Conservation (phyloP, 2,888 invertebrate species). For the Limnephilus marmoratus region DNA sequence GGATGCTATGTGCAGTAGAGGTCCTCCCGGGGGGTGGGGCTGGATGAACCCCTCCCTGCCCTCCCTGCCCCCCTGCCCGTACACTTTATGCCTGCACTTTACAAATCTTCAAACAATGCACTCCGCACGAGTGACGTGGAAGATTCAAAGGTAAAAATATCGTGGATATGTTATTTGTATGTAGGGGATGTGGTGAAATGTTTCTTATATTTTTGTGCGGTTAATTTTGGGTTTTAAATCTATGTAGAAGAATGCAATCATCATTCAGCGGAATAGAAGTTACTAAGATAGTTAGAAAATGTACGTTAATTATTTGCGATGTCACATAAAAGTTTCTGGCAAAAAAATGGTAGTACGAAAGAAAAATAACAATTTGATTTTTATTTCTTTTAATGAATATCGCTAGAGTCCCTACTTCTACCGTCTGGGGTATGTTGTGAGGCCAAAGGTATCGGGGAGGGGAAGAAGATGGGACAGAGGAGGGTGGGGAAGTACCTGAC, state of each 20-base stretch:
- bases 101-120: conserved; percentile 61
- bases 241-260: neutral
- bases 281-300: no score
- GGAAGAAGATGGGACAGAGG: no score
- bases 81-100: conserved; percentile 51
- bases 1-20: neutral
- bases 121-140: conserved; percentile 39
- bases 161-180: conserved; percentile 5
- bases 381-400: no score
- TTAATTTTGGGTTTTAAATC: neutral
- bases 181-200: neutral
- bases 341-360: no score
- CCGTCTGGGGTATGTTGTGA: no score
- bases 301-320: neutral
- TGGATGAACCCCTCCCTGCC: neutral
- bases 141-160: conserved; percentile 43
- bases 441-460: no score
- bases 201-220: neutral
- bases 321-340: no score
- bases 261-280: neutral
- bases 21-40: neutral
- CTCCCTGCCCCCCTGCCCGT: neutral
- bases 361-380: no score
- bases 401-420: no score
- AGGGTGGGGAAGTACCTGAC: no score